Evolutionary conservation across 2,888 invertebrate species (phyloP), one percentile per base, ranked within the genome.

Genomic region (Meandrusa payeni): DNA sequence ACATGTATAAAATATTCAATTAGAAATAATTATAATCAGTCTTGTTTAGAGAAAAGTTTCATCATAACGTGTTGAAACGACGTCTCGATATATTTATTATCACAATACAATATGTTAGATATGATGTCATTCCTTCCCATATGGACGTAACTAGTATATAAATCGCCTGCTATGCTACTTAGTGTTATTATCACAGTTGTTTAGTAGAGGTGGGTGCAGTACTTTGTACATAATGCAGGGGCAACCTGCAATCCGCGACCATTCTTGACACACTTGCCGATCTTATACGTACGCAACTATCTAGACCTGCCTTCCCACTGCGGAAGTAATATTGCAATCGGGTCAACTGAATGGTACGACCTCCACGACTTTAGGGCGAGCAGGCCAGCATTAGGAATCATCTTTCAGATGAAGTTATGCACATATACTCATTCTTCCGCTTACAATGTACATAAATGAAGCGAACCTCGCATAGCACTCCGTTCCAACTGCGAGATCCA

Each of bases 1-100:
- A 85, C 75, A 74, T 77, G 83, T 87, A 85, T 80, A 86, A 86
- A 86, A 85, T 81, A 86, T 85, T 86, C 76, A 86, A 85, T 81
- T 87, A 88, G 86, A 88, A 88, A 88, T 88, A 89, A 88, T 89
- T 88, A 88, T 88, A 89, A 88, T 89, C 88, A 89, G 88, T 89
- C 88, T 89, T 88, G 82, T 83, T 87, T 85, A 83, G 83, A 87
- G 85, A 88, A 88, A 88, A 87, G 75, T 83, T 81, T 74, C 59
- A 76, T 70, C 78, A 75, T 78, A 76, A 70, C 78, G 76, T 64
- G 68, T 64, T 57, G 65, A 66, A 66, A 65, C 58, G 57, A 77
- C 79, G 79, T 57, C 61, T 76, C 64, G 78, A 76, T 76, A 70
- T 70, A 73, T 70, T 75, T 72, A 59, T 56, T 81, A 85, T 86